These are phyloP conservation scores for Leucozona laternaria DNA, from an alignment of 2,888 invertebrate genomes.

Conservation along the genomic window DNA sequence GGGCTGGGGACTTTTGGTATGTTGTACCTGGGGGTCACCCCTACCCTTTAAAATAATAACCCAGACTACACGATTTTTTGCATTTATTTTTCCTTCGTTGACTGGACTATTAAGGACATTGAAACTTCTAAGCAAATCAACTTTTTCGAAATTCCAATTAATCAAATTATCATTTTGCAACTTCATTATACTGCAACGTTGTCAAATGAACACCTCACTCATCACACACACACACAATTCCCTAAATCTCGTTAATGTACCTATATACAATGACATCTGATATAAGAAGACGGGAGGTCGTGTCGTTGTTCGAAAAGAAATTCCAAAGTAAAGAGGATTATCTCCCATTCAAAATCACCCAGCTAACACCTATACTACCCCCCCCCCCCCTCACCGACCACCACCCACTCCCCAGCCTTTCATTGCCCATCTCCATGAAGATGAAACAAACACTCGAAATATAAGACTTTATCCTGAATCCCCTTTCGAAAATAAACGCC, in stretches of 20 bases:
- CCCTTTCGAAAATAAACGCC: constrained; percentile 5
- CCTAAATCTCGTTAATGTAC: background rate
- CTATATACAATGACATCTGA: background rate
- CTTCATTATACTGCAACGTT: constrained; percentile 5
- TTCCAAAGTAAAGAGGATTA: background rate
- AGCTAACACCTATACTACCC: too few relatives aligned
- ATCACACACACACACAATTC: background rate
- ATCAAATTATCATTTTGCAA: constrained; percentile 5
- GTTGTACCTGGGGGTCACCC: too few relatives aligned
- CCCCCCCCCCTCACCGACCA: background rate
- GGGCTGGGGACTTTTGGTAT: too few relatives aligned
- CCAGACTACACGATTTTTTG: too few relatives aligned
- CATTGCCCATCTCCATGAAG: too few relatives aligned
- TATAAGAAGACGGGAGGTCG: background rate
- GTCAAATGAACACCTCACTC: constrained; percentile 1
- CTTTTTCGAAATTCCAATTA: too few relatives aligned
- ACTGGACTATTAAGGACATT: too few relatives aligned
- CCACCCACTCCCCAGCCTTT: background rate
- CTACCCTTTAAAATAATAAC: too few relatives aligned
- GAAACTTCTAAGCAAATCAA: too few relatives aligned
- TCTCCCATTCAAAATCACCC: background rate
- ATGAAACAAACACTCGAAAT: constrained; percentile 8
- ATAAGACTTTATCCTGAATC: constrained; percentile 15
- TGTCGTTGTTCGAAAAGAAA: background rate
- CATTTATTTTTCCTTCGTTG: too few relatives aligned